These are phyloP conservation scores for Tympanuchus pallidicinctus DNA, from an alignment of 2,113 vertebrate genomes.

Conservation along the genomic window DNA sequence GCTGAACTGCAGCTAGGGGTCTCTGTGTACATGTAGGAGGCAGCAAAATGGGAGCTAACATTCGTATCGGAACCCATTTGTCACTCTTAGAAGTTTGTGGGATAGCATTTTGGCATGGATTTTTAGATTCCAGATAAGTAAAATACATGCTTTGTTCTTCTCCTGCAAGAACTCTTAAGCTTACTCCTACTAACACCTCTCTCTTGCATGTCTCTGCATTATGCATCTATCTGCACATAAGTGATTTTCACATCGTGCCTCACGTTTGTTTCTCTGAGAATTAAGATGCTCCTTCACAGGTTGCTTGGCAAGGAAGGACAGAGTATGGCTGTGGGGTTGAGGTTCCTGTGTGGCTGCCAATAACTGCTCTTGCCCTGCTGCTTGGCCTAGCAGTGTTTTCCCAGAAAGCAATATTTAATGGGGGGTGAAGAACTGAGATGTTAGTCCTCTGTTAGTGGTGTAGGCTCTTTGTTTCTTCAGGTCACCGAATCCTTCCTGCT, in stretches of 20 bases:
- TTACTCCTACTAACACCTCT: not conserved
- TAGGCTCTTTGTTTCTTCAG: not conserved
- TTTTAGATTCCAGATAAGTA: constrained; percentile 5
- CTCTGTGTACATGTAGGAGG: constrained; percentile 37
- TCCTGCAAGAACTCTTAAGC: not conserved
- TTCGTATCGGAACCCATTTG: not conserved
- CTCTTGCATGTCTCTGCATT: not conserved
- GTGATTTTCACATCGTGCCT: accelerated
- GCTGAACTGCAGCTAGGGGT: constrained; percentile 53
- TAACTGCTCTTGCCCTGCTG: not conserved
- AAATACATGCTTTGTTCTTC: constrained; percentile 8
- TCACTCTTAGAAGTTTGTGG: constrained; percentile 15
- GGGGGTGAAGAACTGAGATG: not conserved
- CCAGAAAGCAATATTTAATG: not conserved
- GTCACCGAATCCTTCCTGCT: not conserved
- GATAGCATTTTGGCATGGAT: not conserved
- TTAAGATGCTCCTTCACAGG: not conserved
- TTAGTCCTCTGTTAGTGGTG: not conserved
- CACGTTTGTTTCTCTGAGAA: not conserved
- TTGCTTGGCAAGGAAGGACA: not conserved
- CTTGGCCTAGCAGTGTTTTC: not conserved
- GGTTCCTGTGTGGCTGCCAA: not conserved
- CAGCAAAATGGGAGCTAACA: not conserved
- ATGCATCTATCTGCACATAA: not conserved
- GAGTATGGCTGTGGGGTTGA: not conserved